Base-by-base conservation (phyloP, 92 coral and sea anemone species). In the Zoanthus sociatus region DNA sequence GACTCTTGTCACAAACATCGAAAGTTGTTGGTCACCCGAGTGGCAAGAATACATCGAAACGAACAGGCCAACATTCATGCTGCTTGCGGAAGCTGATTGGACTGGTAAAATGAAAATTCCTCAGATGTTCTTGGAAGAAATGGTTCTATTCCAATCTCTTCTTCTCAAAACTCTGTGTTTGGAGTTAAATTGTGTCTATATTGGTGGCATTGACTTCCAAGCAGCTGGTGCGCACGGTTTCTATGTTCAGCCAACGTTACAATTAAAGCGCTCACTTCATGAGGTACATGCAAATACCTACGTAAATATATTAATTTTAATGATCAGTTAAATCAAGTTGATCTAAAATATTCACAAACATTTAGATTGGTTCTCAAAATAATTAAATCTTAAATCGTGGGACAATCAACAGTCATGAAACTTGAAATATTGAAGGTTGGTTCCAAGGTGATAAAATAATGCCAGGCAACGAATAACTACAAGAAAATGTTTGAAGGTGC, bases 111-210 rank as follows among this genome's bases (percentile, higher is more conserved):
- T 18, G 11, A 21, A 9, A 14, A 69, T 10, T 9, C 42, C 74
- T 69, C 7, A 1, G 42, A 10, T 1, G 74, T 30, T 10, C 20
- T 21, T 18, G 18, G 85, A 81, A 9, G 46, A 51, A 1, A 15
- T 7, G 18, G 44, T 81, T 26, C 17, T 81, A 20, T 81, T 81
- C 75, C 73, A 81, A 55, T 33, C 85, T 9, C 74, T 81, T 26
- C 61, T 81, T 3, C 31, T 31, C 18, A 46, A 21, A 3, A 81
- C 85, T 0, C 75, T 66, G 11, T 12, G 58, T 30, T 70, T 18
- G 61, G 75, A 81, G 44, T 61, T 81, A 9, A 81, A 46, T 26
- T 81, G 85, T 64, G 85, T 81, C 18, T 81, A 60, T 12, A 81
- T 81, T n/a, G 54, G 73, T 11, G 85, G 60, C 20, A 81, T 81